Conservation (phyloP, 2,113 vertebrate genomes). For the Tamias sibiricus region DNA sequence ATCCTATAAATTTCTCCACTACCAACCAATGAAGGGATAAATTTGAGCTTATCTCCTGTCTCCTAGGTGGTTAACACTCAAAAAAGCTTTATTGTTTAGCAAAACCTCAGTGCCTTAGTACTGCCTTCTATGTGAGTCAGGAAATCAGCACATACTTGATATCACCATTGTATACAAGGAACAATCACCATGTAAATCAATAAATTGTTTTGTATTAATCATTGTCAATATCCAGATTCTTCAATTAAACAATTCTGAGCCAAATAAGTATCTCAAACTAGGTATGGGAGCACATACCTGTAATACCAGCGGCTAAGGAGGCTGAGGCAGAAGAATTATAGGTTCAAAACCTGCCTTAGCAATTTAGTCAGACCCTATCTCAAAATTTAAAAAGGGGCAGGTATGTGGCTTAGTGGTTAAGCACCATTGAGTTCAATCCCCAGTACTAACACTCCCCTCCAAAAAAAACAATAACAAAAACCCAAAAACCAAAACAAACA, state of each 20-base stretch:
- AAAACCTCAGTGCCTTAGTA: not conserved
- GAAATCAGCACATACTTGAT: not conserved
- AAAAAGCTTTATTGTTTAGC: not conserved
- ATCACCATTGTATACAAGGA: not conserved
- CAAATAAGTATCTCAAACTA: not conserved
- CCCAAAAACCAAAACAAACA: too few species aligned
- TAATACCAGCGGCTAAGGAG: too few species aligned
- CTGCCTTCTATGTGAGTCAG: not conserved
- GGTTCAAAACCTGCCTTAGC: too few species aligned
- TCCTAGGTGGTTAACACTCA: not conserved
- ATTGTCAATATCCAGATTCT: not conserved
- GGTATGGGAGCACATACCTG: too few species aligned
- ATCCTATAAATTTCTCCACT: not conserved
- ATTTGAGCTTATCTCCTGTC: too few species aligned
- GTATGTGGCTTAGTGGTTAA: too few species aligned
- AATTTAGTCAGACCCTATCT: too few species aligned
- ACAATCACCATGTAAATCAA: not conserved
- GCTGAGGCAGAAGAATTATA: too few species aligned
- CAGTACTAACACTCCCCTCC: too few species aligned
- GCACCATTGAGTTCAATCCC: too few species aligned
- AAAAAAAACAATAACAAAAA: too few species aligned
- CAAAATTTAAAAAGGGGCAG: too few species aligned
- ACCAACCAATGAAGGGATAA: fast-evolving
- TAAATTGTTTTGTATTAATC: not conserved
- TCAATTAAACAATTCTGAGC: not conserved